Conservation (phyloP, 2,113 vertebrate species). For the Galeopterus variegatus region DNA sequence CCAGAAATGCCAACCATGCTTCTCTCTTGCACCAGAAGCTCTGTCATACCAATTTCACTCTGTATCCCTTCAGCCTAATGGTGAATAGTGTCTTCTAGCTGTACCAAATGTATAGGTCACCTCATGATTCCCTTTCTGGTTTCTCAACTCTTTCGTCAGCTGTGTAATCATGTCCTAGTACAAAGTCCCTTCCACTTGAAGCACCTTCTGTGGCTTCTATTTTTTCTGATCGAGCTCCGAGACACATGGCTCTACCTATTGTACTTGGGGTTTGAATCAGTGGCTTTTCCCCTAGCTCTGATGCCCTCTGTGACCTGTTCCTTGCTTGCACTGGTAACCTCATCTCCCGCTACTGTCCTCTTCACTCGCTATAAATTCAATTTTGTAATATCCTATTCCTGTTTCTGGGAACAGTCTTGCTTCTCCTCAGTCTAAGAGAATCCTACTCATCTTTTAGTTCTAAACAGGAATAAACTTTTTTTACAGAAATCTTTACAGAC, state of each 20-base stretch:
- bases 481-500: neutral
- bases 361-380: neutral
- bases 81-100: neutral
- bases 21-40: neutral
- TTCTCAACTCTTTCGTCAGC: neutral
- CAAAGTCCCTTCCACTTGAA: neutral
- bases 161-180: neutral
- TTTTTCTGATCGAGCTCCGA: neutral
- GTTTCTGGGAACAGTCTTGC: accelerated
- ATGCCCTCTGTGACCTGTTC: neutral
- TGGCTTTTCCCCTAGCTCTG: accelerated
- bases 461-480: neutral
- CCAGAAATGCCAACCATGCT: accelerated
- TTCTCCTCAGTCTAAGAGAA: neutral
- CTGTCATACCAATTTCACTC: accelerated
- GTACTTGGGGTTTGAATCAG: neutral
- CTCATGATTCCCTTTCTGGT: no score
- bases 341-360: accelerated
- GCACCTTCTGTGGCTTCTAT: neutral
- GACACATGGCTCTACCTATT: neutral
- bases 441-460: neutral
- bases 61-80: neutral
- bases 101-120: neutral
- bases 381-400: neutral
- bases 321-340: neutral